Evolutionary conservation across 2,888 invertebrate species (phyloP).

Genomic region (Andrena marginata): DNA sequence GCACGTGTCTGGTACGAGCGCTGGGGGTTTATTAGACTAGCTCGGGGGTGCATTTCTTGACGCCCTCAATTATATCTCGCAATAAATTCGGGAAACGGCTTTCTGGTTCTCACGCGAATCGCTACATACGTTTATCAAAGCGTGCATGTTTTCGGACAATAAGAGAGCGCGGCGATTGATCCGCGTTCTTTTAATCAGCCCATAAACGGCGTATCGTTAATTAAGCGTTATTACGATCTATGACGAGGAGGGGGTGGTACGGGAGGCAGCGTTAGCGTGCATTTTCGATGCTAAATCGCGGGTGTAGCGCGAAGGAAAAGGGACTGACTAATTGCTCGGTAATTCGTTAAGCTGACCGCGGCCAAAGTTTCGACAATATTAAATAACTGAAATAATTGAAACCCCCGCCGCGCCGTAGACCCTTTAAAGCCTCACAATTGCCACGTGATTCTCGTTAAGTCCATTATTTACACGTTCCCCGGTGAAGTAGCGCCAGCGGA

Average conservation of each 20-base stretch:
- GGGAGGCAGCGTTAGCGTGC: neutral
- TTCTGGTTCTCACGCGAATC: conserved; percentile 36
- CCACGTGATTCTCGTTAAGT: conserved; percentile 26
- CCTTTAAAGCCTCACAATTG: neutral
- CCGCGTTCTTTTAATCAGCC: conserved; percentile 23
- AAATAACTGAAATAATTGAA: conserved; percentile 23
- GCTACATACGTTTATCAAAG: neutral
- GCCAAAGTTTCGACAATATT: conserved; percentile 13
- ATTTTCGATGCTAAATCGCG: neutral
- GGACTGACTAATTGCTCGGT: conserved; percentile 17
- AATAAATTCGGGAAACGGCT: conserved; percentile 39
- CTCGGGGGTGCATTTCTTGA: conserved; percentile 11
- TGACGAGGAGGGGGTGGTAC: neutral
- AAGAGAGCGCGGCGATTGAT: conserved; percentile 1
- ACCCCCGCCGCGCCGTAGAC: neutral
- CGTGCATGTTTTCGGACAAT: conserved; percentile 5
- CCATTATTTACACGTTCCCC: conserved; percentile 47
- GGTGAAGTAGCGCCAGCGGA: conserved; percentile 23
- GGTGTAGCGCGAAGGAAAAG: neutral
- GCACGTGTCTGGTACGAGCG: conserved; percentile 26
- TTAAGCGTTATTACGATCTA: conserved; percentile 4
- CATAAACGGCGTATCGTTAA: conserved; percentile 2
- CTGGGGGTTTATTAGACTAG: conserved; percentile 17
- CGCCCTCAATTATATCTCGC: conserved; percentile 29
- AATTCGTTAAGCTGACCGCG: conserved; percentile 20